Percentiles rank a stretch among this genome's conserved stretches.
phyloP scores from a whole-genome alignment of 2,888 invertebrate genomes.

The Malachius bipustulatus region DNA sequence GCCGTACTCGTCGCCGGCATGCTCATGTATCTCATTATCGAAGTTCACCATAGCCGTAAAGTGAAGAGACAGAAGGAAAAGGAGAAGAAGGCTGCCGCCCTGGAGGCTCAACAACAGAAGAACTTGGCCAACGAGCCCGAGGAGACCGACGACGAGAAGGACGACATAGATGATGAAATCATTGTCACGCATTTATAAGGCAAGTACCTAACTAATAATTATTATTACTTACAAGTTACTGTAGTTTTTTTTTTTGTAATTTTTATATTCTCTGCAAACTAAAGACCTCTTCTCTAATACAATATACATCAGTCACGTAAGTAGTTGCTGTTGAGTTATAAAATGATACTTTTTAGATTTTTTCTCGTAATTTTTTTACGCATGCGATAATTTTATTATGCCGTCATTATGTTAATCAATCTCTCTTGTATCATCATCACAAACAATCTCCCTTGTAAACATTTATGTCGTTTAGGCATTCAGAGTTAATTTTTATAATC shows the following conservation, averaged over 20 bases:
- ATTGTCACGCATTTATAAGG: slow-evolving; percentile 75
- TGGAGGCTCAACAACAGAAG: slow-evolving; percentile 44
- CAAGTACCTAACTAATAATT: too few relatives aligned
- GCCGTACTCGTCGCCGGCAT: slow-evolving; percentile 63
- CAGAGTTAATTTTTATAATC: too few relatives aligned
- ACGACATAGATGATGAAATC: slow-evolving; percentile 80
- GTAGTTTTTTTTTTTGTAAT: slow-evolving; percentile 8
- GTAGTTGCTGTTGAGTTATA: background rate
- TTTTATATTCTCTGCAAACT: too few relatives aligned
- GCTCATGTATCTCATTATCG: slow-evolving; percentile 67
- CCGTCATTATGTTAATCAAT: too few relatives aligned
- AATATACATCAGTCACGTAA: background rate
- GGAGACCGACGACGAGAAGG: slow-evolving; percentile 77
- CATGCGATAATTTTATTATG: too few relatives aligned
- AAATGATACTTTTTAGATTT: background rate
- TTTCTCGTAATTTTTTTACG: background rate
- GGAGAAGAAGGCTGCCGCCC: slow-evolving; percentile 48
- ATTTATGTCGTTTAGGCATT: too few relatives aligned
- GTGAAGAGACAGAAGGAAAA: slow-evolving; percentile 61
- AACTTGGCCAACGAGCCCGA: slow-evolving; percentile 41
- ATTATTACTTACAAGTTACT: too few relatives aligned
- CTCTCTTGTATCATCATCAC: too few relatives aligned
- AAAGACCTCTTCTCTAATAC: too few relatives aligned
- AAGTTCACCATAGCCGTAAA: slow-evolving; percentile 73
- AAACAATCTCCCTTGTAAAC: too few relatives aligned